Evolutionary conservation across 2,113 vertebrate genomes (phyloP), one percentile per base, ranked within the genome.

Genomic region (Microcebus griseorufus): DNA sequence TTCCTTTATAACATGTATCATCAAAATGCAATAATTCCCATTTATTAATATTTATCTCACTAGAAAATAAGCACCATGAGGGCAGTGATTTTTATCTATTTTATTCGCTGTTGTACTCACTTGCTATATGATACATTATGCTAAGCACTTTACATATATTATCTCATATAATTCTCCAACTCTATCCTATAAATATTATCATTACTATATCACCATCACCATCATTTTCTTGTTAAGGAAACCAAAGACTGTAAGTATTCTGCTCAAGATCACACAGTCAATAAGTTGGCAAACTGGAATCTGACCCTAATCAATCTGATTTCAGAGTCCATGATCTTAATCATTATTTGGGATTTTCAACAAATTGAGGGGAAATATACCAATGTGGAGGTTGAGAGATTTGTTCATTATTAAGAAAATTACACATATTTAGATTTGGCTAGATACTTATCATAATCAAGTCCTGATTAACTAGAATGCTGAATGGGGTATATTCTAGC

Each of bases 321-420:
- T 92, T 97, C 80, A 85, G 58, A 89, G n/a, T 80, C 51, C 18
- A 92, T 10, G 32, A 53, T 88, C 69, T 80, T 88, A 79, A 81
- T 64, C 42, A 73, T 62, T 89, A 72, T 42, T 79, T 84, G 55
- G 51, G 32, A 91, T 91, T 95, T 72, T 90, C 60, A 93, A 86
- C 42, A 86, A 91, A 94, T 53, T 37, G 7, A 65, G 45, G n/a
- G 29, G 14, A 97, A 90, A 90, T 64, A 94, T 18, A 80, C 48
- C 65, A 81, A 73, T 14, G 6, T 70, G 8, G 2, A 89, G 6
- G 51, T 25, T 82, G 29, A 45, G 42, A 92, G 18, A 83, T 39
- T 65, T 87, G 16, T 79, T 67, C 70, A 70, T 65, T 69, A 76
- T 65, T 69, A 76, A 82, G 48, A 90, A 87, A 88, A 90, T 83